Percentiles rank a stretch among this genome's conserved stretches.
Conservation (phyloP, 2,888 invertebrate species). For the Gnatocerus cornutus region DNA sequence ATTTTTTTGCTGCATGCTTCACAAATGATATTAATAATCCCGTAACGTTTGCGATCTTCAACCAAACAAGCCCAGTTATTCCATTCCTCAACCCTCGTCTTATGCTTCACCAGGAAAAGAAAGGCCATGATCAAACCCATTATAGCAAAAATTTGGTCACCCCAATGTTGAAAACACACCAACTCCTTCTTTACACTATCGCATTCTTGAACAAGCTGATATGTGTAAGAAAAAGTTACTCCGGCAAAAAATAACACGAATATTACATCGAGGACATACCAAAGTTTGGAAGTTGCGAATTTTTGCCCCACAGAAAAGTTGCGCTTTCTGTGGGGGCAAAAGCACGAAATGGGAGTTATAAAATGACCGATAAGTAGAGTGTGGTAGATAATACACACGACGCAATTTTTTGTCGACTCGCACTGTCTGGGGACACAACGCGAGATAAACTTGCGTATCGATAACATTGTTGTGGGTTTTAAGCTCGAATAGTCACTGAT, state of each 20-base stretch:
- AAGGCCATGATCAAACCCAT: slow-evolving; percentile 10
- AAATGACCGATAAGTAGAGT: slow-evolving; percentile 21
- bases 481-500: not conserved
- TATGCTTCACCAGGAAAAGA: slow-evolving; percentile 4
- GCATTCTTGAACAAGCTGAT: slow-evolving; percentile 5
- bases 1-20: slow-evolving; percentile 8
- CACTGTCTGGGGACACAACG: not conserved
- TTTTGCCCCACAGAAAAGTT: slow-evolving; percentile 24
- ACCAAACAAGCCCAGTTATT: slow-evolving; percentile 31
- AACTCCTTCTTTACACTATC: slow-evolving; percentile 8
- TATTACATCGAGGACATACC: slow-evolving; percentile 5
- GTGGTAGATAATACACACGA: slow-evolving; percentile 22
- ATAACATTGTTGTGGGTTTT: not conserved
- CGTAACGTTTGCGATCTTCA: slow-evolving; percentile 18
- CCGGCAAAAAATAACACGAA: slow-evolving; percentile 8
- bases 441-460: not conserved
- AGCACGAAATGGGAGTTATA: slow-evolving; percentile 36
- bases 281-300: slow-evolving; percentile 10
- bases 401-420: slow-evolving; percentile 20
- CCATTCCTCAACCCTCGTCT: not conserved
- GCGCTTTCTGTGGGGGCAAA: slow-evolving; percentile 41
- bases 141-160: slow-evolving; percentile 30
- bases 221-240: slow-evolving; percentile 15
- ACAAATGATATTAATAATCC: slow-evolving; percentile 23
- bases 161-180: slow-evolving; percentile 33